These are phyloP conservation scores for Heliconius nattereri DNA, from an alignment of 1,140 invertebrate genomes.

Conservation along the genomic window DNA sequence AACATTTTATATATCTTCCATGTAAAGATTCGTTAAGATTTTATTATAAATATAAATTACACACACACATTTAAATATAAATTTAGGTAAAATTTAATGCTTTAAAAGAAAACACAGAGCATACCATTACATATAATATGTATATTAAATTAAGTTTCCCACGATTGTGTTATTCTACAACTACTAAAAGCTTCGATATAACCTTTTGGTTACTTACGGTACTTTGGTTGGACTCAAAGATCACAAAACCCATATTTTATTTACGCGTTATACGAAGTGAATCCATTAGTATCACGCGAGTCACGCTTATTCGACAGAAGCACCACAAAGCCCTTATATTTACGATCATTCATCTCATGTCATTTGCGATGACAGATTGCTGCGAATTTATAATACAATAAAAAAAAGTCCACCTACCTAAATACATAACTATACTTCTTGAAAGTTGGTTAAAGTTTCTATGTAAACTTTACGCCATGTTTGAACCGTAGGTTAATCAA, in stretches of 20 bases:
- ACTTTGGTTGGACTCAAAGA: constrained; percentile 2
- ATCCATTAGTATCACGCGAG: constrained; percentile 58
- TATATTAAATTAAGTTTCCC: neutral
- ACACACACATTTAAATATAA: too few relatives aligned
- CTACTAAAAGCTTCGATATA: constrained; percentile 9
- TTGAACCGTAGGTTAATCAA: constrained; percentile 57
- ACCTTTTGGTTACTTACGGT: constrained; percentile 13
- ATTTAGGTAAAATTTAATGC: too few relatives aligned
- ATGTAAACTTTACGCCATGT: constrained; percentile 41
- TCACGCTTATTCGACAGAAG: constrained; percentile 57
- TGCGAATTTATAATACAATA: constrained; percentile 42
- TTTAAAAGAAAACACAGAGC: too few relatives aligned
- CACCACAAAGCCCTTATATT: constrained; percentile 61
- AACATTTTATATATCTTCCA: too few relatives aligned
- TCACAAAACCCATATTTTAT: constrained; percentile 51
- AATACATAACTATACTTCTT: constrained; percentile 45
- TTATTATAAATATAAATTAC: too few relatives aligned
- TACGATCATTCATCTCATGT: constrained; percentile 65
- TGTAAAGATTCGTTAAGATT: too few relatives aligned
- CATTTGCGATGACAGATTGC: constrained; percentile 62
- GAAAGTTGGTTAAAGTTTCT: constrained; percentile 47
- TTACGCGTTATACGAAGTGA: constrained; percentile 49
- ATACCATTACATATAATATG: neutral
- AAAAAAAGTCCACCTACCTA: constrained; percentile 52
- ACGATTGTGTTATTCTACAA: neutral